phyloP scores from a whole-genome alignment of 2,888 invertebrate species.

The Drosophila mulleri region DNA sequence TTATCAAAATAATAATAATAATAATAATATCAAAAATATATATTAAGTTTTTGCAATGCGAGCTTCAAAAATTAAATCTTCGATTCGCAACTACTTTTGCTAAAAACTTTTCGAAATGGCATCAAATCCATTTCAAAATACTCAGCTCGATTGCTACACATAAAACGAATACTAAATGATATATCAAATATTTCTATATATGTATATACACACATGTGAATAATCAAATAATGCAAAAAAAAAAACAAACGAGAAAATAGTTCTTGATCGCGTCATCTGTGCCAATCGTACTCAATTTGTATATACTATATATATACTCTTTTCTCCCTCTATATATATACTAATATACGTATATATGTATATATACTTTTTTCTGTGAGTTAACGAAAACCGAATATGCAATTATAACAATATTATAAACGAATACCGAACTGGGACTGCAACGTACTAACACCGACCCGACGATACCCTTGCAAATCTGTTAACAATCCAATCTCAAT shows the following conservation, averaged over 20 bases:
- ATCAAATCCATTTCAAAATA: slow-evolving; percentile 11
- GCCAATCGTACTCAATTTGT: slow-evolving; percentile 81
- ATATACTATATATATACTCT: slow-evolving; percentile 41
- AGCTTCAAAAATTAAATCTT: background rate
- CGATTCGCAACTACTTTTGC: background rate
- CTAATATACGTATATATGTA: slow-evolving; percentile 43
- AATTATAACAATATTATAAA: slow-evolving; percentile 11
- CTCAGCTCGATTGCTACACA: slow-evolving; percentile 16
- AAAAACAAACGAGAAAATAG: slow-evolving; percentile 22
- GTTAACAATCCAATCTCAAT: slow-evolving; percentile 31
- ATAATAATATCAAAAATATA: background rate
- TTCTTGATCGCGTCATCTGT: slow-evolving; percentile 78
- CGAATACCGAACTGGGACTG: slow-evolving; percentile 13
- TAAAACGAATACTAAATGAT: slow-evolving; percentile 7
- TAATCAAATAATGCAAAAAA: slow-evolving; percentile 40
- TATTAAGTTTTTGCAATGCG: background rate
- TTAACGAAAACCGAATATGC: slow-evolving; percentile 31
- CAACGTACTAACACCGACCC: background rate
- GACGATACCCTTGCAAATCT: slow-evolving; percentile 70
- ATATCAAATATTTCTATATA: slow-evolving; percentile 14
- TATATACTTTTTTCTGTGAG: slow-evolving; percentile 60
- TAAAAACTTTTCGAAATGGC: slow-evolving; percentile 33
- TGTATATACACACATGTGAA: background rate
- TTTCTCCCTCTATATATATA: slow-evolving; percentile 54
- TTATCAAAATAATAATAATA: background rate